Evolutionary conservation across 2,888 invertebrate genomes (phyloP).

Genomic region (Chromoteleia sp.): DNA sequence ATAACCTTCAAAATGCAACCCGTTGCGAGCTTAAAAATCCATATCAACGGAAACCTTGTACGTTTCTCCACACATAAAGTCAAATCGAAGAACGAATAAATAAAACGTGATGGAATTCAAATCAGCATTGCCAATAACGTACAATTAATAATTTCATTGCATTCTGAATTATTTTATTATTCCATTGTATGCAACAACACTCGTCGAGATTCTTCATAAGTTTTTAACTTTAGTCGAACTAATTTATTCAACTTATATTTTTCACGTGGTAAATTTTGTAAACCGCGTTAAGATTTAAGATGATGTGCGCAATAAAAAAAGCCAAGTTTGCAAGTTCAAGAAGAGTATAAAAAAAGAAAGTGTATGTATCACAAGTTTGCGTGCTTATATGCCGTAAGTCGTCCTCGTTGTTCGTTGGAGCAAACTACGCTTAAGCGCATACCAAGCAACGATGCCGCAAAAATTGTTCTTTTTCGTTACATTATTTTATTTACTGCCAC

Average conservation of each 20-base stretch:
- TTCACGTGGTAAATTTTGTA: not conserved
- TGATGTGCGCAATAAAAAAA: not conserved
- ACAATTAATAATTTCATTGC: too few relatives aligned
- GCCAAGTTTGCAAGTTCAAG: constrained; percentile 13
- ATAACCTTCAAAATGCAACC: constrained; percentile 4
- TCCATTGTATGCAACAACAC: too few relatives aligned
- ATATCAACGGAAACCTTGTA: too few relatives aligned
- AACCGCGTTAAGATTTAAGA: not conserved
- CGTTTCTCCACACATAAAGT: too few relatives aligned
- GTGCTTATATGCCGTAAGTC: constrained; percentile 75
- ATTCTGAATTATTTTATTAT: too few relatives aligned
- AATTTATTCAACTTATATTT: too few relatives aligned
- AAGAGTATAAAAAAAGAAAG: constrained; percentile 33
- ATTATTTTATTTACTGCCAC: constrained; percentile 31
- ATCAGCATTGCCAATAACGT: too few relatives aligned
- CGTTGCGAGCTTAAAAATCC: not conserved
- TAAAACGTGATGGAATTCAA: too few relatives aligned
- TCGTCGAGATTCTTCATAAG: too few relatives aligned
- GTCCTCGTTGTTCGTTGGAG: constrained; percentile 55
- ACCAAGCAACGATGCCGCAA: constrained; percentile 38
- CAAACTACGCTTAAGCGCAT: constrained; percentile 30
- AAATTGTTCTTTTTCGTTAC: constrained; percentile 19
- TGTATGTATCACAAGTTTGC: constrained; percentile 70
- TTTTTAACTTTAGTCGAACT: too few relatives aligned
- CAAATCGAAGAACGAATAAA: too few relatives aligned